phyloP scores from a whole-genome alignment of 2,888 invertebrate genomes.

The Cephus rjabovi region DNA sequence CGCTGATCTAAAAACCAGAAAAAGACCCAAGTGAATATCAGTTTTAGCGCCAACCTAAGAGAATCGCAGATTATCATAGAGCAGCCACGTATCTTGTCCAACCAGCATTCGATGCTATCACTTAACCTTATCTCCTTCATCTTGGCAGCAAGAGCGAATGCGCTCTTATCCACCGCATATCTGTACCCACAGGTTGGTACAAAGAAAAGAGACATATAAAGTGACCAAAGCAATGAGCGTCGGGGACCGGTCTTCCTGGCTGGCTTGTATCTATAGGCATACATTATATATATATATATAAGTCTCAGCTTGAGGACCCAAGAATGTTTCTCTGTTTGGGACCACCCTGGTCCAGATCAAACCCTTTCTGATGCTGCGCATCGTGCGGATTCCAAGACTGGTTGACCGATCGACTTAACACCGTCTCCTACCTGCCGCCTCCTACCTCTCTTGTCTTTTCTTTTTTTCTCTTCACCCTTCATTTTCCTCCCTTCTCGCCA shows the following conservation, averaged over 20 bases:
- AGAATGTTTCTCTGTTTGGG: not conserved
- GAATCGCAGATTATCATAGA: not conserved
- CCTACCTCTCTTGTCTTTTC: not conserved
- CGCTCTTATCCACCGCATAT: not conserved
- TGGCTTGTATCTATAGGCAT: not conserved
- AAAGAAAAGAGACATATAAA: not conserved
- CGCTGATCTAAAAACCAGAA: too few species aligned
- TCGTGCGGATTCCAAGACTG: not conserved
- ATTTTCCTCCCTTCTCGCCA: not conserved
- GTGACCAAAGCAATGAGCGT: not conserved
- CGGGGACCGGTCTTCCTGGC: not conserved
- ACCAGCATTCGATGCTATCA: not conserved
- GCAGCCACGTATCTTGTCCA: not conserved
- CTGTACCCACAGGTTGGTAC: not conserved
- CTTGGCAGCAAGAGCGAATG: not conserved
- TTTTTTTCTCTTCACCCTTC: not conserved
- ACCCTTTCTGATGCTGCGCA: not conserved
- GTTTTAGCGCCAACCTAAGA: not conserved
- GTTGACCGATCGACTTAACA: not conserved
- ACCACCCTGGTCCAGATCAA: not conserved
- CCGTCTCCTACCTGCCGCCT: not conserved
- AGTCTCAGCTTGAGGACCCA: not conserved
- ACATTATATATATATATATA: too few species aligned
- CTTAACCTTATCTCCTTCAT: not conserved
- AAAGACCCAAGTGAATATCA: not conserved